Conservation (phyloP, 2,113 vertebrate species). For the Struthidea cinerea region DNA sequence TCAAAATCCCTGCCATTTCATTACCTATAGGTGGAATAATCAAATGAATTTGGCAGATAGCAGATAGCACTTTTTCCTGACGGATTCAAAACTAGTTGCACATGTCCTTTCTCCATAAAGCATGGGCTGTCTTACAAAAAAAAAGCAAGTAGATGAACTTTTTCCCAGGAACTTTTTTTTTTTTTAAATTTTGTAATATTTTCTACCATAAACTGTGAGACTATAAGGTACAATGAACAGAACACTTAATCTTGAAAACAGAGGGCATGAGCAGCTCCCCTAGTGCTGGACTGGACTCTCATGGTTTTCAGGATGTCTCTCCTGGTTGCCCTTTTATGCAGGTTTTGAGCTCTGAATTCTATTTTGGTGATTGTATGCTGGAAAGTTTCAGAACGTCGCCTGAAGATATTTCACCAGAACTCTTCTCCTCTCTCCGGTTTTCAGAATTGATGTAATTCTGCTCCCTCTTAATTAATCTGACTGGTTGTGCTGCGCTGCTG, state of each 20-base stretch:
- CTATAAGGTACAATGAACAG: not conserved
- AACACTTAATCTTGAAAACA: not conserved
- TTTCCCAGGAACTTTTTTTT: not conserved
- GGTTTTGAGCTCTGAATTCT: not conserved
- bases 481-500: not conserved
- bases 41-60: not conserved
- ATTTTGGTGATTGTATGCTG: not conserved
- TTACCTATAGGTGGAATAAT: not conserved
- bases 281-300: not conserved
- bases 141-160: not conserved
- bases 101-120: not conserved
- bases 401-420: not conserved
- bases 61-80: not conserved
- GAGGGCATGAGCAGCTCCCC: not conserved
- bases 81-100: not conserved
- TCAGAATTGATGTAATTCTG: not conserved
- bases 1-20: not conserved
- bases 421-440: not conserved
- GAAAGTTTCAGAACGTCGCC: not conserved
- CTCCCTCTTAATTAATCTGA: conserved; percentile 2
- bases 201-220: not conserved
- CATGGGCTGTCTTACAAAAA: not conserved
- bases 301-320: not conserved
- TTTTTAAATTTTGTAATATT: not conserved
- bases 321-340: not conserved